Percentiles rank a stretch among this genome's conserved stretches.
These are phyloP conservation scores for Spea bombifrons DNA, from an alignment of 2,113 vertebrate genomes.

Conservation along the genomic window DNA sequence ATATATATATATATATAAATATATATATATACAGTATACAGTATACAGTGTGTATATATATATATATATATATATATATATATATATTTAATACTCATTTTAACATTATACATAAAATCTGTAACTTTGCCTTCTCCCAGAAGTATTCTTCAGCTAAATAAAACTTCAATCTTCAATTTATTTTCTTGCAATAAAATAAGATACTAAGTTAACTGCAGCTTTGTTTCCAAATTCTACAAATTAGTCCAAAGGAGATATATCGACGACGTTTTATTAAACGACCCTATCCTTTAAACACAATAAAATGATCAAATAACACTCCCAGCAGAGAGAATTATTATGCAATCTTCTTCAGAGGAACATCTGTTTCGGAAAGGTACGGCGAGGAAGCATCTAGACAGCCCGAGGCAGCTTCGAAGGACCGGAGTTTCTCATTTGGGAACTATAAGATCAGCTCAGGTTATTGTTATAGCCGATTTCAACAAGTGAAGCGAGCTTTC, in stretches of 20 bases:
- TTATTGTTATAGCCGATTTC: slow-evolving; percentile 30
- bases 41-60: no score
- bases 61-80: no score
- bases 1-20: no score
- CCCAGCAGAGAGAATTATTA: slow-evolving; percentile 60
- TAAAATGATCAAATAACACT: slow-evolving; percentile 62
- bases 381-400: slow-evolving; percentile 44
- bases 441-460: slow-evolving; percentile 40
- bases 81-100: no score
- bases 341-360: slow-evolving; percentile 58
- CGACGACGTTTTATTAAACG: slow-evolving; percentile 11
- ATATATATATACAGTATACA: no score
- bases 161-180: no score
- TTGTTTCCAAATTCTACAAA: background rate
- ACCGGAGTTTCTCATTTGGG: slow-evolving; percentile 15
- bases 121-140: no score
- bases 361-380: slow-evolving; percentile 59
- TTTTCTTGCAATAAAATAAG: no score
- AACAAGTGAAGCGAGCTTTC: slow-evolving; percentile 17
- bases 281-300: slow-evolving; percentile 60
- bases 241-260: slow-evolving; percentile 24
- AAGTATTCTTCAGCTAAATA: no score
- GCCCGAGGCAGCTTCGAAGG: slow-evolving; percentile 49
- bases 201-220: no score
- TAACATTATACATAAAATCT: no score